phyloP scores from a whole-genome alignment of 2,797 vertebrate genomes.

The Todus mexicanus region DNA sequence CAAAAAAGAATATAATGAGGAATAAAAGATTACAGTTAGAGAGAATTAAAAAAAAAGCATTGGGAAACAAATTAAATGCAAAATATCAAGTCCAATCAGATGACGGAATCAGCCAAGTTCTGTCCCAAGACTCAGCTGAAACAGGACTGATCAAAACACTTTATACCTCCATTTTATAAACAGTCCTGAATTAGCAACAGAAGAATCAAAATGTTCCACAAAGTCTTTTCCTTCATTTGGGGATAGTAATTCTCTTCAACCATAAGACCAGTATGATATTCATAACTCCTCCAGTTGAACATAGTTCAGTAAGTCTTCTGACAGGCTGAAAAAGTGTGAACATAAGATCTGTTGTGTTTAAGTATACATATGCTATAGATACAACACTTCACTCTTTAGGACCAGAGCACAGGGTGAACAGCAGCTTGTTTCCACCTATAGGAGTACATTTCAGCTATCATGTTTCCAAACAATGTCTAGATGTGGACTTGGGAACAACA shows the following conservation, averaged over 20 bases:
- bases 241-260: neutral
- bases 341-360: neutral
- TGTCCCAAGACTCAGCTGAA: neutral
- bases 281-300: neutral
- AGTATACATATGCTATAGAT: neutral
- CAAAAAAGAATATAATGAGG: neutral
- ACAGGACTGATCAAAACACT: neutral
- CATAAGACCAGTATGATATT: neutral
- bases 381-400: neutral
- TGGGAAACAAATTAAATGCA: neutral
- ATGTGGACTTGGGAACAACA: neutral
- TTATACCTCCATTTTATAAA: neutral
- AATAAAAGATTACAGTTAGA: neutral
- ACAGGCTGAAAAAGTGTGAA: neutral
- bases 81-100: neutral
- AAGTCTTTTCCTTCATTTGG: neutral
- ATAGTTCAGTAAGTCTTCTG: neutral
- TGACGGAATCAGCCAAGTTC: neutral
- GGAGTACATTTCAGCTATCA: neutral
- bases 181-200: neutral
- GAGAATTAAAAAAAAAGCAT: neutral
- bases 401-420: neutral
- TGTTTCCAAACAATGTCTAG: neutral
- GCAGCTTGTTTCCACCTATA: neutral
- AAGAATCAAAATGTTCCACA: neutral